These are phyloP conservation scores for Heliothis virescens DNA, from an alignment of 1,140 invertebrate genomes.

Conservation along the genomic window DNA sequence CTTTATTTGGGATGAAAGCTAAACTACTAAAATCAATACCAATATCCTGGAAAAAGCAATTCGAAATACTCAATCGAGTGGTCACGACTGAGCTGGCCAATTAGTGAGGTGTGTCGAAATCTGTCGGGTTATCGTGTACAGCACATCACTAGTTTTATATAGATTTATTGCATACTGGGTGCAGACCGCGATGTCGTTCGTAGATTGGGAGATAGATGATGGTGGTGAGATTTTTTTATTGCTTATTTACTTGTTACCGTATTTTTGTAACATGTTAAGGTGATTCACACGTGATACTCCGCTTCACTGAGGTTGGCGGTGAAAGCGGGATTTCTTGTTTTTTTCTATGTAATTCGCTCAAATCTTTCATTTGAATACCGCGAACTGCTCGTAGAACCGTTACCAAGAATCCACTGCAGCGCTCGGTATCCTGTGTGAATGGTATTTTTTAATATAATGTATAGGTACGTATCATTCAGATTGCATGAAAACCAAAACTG, in stretches of 20 bases:
- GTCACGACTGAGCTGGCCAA: constrained; percentile 61
- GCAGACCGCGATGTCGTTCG: background rate
- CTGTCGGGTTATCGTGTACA: constrained; percentile 53
- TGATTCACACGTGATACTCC: background rate
- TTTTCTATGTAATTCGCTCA: background rate
- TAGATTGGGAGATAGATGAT: no score
- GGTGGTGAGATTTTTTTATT: no score
- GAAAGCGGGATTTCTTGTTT: background rate
- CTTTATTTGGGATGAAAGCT: background rate
- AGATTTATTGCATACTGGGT: background rate
- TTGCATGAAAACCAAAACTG: no score
- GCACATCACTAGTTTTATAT: constrained; percentile 7
- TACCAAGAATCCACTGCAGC: no score
- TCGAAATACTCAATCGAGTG: constrained; percentile 48
- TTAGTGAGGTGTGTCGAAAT: constrained; percentile 71
- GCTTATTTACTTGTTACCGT: no score
- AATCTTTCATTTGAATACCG: no score
- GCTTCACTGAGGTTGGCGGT: no score
- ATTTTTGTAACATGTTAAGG: constrained; percentile 40
- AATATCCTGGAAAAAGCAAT: constrained; percentile 39
- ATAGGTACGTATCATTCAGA: no score
- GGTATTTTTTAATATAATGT: no score
- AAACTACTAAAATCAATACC: constrained; percentile 33
- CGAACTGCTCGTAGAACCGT: no score
- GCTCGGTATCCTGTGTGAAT: no score